Evolutionary conservation across 2,888 invertebrate species (phyloP), one percentile per base, ranked within the genome.

Genomic region (Eutolmus rufibarbis): DNA sequence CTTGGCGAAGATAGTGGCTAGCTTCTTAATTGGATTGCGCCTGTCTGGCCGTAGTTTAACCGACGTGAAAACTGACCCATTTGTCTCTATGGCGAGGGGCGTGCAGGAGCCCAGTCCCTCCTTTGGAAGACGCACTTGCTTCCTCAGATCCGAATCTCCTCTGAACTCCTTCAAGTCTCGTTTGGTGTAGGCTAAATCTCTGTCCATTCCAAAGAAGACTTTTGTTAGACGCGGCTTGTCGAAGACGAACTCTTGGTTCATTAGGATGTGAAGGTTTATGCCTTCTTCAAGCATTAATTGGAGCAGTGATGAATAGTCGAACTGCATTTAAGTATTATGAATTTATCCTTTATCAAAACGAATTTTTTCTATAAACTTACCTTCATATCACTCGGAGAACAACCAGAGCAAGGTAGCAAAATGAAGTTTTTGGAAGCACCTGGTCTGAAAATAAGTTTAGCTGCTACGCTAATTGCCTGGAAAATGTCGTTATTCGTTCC

Each of bases 381-480:
- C 93, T 94, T 94, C 95, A 96, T 96, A 89, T 94, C 94, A 66
- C 93, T 92, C 5, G 95, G 94, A 89, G 95, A 94, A 91, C 98
- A 98, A 86, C 94, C 94, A 14, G 96, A 95, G 92, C 98, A 98
- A 0, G 97, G 96, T 90, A 98, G 91, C 74, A 98, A 93, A 88
- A 98, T 94, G 89, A 98, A 95, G 3, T 96, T 96, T 91, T 97
- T 96, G 0, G 97, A 96, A 34, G 96, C 97, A 0, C 96, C 98
- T 1, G 97, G 95, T 46, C 98, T 94, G 94, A 96, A 97, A 88
- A 96, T 95, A 78, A 97, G 93, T 88, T 94, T 94, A 0, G 96
- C 95, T 19, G 97, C 96, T 91, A 94, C 95, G 79, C 95, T 95
- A 16, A 97, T 94, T 9, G 97, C 97, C 46, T 94, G 95, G 91